Conservation (phyloP, 1,140 invertebrate species). For the Microvelia longipes region DNA sequence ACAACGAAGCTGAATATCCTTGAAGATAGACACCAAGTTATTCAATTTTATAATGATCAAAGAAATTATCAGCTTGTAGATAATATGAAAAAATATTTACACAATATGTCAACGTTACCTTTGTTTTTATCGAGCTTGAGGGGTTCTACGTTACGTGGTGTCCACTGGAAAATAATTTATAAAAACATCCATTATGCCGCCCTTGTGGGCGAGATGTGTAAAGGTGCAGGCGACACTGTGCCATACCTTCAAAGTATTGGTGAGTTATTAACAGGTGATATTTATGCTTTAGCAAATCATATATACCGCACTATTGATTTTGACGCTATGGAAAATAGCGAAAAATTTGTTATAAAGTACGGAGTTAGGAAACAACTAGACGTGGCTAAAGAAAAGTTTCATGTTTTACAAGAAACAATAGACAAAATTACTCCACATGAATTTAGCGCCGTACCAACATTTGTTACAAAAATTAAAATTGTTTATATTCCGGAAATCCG, state of each 20-base stretch:
- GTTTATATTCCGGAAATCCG: constrained; percentile 67
- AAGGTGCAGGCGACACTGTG: neutral
- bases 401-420: neutral
- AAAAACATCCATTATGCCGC: neutral
- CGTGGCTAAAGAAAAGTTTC: constrained; percentile 1
- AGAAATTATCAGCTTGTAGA: neutral
- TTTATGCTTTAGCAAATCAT: neutral
- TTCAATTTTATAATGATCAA: neutral
- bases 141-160: neutral
- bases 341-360: neutral
- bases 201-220: neutral
- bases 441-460: neutral
- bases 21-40: neutral
- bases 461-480: constrained; percentile 32
- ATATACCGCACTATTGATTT: neutral
- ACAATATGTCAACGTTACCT: neutral
- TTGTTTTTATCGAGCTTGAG: neutral
- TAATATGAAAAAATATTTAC: neutral
- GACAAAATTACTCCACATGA: neutral
- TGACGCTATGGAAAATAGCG: neutral
- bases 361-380: neutral
- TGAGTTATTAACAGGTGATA: neutral
- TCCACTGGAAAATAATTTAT: neutral
- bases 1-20: neutral
- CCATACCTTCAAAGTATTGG: neutral